Base-by-base conservation (phyloP, 2,888 invertebrate genomes). In the Eumacrocentrus americanus region DNA sequence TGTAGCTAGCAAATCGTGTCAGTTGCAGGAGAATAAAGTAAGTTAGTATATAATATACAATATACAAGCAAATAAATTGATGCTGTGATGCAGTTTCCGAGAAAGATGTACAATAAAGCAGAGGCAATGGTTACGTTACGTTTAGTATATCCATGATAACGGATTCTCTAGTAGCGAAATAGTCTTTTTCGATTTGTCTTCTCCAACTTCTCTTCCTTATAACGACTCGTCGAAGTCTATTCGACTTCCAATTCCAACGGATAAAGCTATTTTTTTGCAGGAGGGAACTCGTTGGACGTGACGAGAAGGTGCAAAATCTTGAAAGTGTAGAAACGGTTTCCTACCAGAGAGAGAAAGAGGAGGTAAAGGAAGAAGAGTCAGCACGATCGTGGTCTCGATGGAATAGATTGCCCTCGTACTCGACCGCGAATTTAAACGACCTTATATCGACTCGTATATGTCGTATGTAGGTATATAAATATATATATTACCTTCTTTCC, bases 371-470 rank as follows among this genome's bases (percentile, higher is more conserved):
- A 48, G 56, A 35, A 52, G 47, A 38, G 60, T 51, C 51, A 37
- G 38, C 22, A 38, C 46, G 52, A 46, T 47, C 58, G 37, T 47
- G 38, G 37, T 37, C 57, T 56, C 57, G 60, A 63, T 60, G 40
- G 54, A 51, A 60, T 58, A 51, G 60, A 60, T 58, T 63, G 51
- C 40, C 54, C 25, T 35, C 48, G 29, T 46, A 40, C 23, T 52
- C 51, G 60, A 63, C 55, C 42, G 58, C 60, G 61, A 63, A 61
- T 63, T 63, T 55, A 63, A 63, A 63, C 58, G 63, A 63, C 63
- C 63, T 63, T 52, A 63, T 61, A 63, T 61, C 58, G 55, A 56
- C 61, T 40, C 52, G n/a, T n/a, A n/a, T n/a, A n/a, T n/a, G 58
- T 29, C n/a, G 5, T 23, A 37, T 23, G 35, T 35, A 44, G 12